Base-by-base conservation (phyloP, 2,797 vertebrate species). In the Catamblyrhynchus diadema region DNA sequence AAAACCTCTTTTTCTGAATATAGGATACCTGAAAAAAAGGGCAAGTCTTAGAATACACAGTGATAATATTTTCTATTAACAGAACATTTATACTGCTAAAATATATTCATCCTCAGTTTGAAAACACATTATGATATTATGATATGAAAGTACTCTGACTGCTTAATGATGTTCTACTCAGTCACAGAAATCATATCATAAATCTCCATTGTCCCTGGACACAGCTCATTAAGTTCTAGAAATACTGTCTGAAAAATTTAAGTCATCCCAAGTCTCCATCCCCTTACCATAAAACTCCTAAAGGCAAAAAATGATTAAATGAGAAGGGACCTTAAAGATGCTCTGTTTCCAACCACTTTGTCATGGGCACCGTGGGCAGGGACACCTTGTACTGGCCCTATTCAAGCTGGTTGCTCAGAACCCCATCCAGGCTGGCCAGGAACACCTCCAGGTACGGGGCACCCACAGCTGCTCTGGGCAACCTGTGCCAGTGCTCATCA, bases 101-200 rank as follows among this genome's bases (percentile, higher is more conserved):
- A 79, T 3, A 61, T 69, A 69, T 65, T 89, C 47, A 78, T 78
- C 9, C 33, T 88, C 24, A 14, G 25, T 83, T 92, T 92, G 51
- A 81, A 95, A 95, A 93, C 23, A 79, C 27, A 59, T 93, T 87
- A 80, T 23, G 28, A 81, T 81, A 45, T 85, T 86, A 77, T 14
- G 21, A 83, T 81, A 89, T 12, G 60, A 85, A 94, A 89, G 45
- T 39, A 7, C 61, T 90, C 75, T 79, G 75, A 84, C 84, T 89
- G 59, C 79, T 86, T 92, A 94, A 91, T 90, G 66, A 90, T n/a
- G 9, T 95, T 88, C 57, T 70, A 86, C 80, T 95, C 92, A 93
- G 94, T 71, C 78, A 90, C 44, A 85, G 50, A 32, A 95, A 27
- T 85, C 62, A 65, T 88, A 80, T 75, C 78, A 64, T 48, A 95